Evolutionary conservation across 2,888 invertebrate genomes (phyloP).

Genomic region (Nematopogon swammerdamellus): DNA sequence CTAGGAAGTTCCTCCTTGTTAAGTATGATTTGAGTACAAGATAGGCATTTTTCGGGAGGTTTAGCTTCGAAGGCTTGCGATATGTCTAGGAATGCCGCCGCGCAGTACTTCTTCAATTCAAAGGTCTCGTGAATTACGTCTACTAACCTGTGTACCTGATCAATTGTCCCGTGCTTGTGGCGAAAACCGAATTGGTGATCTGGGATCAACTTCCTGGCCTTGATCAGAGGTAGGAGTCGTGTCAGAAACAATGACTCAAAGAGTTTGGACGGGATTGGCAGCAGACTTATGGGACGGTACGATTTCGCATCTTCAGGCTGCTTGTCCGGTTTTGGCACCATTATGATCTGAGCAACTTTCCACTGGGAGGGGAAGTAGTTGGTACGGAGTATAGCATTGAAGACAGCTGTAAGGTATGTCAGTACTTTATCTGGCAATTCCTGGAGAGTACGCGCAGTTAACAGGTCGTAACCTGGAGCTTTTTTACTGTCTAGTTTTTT

Average conservation of each 20-base stretch:
- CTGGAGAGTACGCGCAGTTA: conserved; percentile 7
- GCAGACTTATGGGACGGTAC: conserved; percentile 14
- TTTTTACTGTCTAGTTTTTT: conserved; percentile 8
- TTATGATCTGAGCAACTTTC: conserved; percentile 13
- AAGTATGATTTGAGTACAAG: no score
- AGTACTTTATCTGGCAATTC: conserved; percentile 10
- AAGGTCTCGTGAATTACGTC: conserved; percentile 5
- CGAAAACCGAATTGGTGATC: conserved; percentile 10
- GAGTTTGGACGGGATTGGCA: conserved; percentile 10
- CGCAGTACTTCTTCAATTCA: conserved; percentile 12
- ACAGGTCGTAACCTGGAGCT: conserved; percentile 13
- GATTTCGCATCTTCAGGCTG: conserved; percentile 7
- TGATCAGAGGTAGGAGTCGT: background rate
- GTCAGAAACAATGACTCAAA: conserved; percentile 8
- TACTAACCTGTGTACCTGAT: conserved; percentile 6
- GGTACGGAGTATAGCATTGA: conserved; percentile 9
- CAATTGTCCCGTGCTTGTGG: conserved; percentile 5
- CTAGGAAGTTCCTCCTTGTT: no score
- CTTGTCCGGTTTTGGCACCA: conserved; percentile 14
- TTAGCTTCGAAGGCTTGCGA: conserved; percentile 14
- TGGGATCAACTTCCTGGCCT: conserved; percentile 1
- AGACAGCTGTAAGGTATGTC: conserved; percentile 6
- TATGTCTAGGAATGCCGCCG: conserved; percentile 12
- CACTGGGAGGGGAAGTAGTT: conserved; percentile 10
- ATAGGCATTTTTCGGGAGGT: conserved; percentile 4